phyloP scores from a whole-genome alignment of 2,113 vertebrate species.

The Illadopsis cleaveri region DNA sequence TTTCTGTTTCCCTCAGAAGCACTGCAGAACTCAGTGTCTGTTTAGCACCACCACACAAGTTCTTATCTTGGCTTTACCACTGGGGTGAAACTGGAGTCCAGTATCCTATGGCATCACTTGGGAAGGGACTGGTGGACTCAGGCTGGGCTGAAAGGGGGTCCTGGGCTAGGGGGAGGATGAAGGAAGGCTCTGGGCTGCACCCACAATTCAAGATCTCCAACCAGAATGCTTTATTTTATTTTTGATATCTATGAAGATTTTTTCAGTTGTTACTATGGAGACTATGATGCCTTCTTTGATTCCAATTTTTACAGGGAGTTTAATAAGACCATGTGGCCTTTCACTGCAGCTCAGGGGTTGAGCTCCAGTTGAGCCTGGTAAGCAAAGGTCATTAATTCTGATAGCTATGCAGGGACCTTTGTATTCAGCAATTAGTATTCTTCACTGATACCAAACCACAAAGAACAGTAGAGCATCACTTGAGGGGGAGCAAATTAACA shows the following conservation, averaged over 20 bases:
- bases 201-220: background rate
- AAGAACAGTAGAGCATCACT: background rate
- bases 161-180: background rate
- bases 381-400: background rate
- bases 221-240: background rate
- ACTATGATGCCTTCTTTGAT: background rate
- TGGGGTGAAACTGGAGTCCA: rapidly evolving
- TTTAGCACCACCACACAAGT: background rate
- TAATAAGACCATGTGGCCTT: background rate
- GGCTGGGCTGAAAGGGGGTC: background rate
- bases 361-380: background rate
- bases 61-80: background rate
- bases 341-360: background rate
- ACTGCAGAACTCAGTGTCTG: background rate
- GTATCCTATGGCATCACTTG: rapidly evolving
- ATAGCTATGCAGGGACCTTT: background rate
- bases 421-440: background rate
- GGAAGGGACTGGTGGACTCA: background rate
- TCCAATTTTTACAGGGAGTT: background rate
- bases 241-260: background rate
- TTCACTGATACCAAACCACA: background rate
- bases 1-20: background rate
- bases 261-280: conserved; percentile 43
- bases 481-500: background rate
- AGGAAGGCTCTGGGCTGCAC: background rate